phyloP scores from a whole-genome alignment of 1,140 invertebrate species.

The silkworm (Bombyx mori) region DNA sequence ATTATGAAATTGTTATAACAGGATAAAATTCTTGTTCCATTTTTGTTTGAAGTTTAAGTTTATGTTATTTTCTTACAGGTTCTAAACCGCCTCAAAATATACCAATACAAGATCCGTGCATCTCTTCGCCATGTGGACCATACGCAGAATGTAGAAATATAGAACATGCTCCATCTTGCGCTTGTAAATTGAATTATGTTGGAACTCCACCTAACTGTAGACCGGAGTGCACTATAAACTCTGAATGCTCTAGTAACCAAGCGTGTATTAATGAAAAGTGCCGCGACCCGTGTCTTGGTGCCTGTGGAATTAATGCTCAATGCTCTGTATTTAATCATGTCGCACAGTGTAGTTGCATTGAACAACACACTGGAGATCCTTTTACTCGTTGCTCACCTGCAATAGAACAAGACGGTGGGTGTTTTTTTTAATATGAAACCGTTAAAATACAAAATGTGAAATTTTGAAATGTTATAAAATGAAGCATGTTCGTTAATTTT shows the following conservation, averaged over 20 bases:
- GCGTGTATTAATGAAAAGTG: slow-evolving; percentile 82
- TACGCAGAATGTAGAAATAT: slow-evolving; percentile 79
- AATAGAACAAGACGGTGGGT: slow-evolving; percentile 57
- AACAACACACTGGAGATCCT: slow-evolving; percentile 62
- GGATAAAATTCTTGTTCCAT: no score
- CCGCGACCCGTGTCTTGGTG: slow-evolving; percentile 79
- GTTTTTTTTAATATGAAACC: slow-evolving; percentile 8
- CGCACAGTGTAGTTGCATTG: slow-evolving; percentile 79
- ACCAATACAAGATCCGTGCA: slow-evolving; percentile 75
- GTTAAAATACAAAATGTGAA: slow-evolving; percentile 2
- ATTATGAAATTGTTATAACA: no score
- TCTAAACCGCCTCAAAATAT: slow-evolving; percentile 55
- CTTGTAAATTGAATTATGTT: slow-evolving; percentile 76
- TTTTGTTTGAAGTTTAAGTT: slow-evolving; percentile 1
- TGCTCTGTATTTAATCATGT: slow-evolving; percentile 83
- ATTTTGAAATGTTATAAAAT: not conserved
- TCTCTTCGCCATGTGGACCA: slow-evolving; percentile 81
- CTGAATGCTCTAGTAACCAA: slow-evolving; percentile 78
- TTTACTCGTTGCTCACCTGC: slow-evolving; percentile 47
- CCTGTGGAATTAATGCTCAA: slow-evolving; percentile 77
- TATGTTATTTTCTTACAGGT: slow-evolving; percentile 50
- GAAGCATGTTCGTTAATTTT: not conserved
- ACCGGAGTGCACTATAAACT: slow-evolving; percentile 83
- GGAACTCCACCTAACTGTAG: slow-evolving; percentile 81
- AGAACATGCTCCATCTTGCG: slow-evolving; percentile 76